Conservation (phyloP, 2,888 invertebrate species). For the Didymodactylos carnosus region DNA sequence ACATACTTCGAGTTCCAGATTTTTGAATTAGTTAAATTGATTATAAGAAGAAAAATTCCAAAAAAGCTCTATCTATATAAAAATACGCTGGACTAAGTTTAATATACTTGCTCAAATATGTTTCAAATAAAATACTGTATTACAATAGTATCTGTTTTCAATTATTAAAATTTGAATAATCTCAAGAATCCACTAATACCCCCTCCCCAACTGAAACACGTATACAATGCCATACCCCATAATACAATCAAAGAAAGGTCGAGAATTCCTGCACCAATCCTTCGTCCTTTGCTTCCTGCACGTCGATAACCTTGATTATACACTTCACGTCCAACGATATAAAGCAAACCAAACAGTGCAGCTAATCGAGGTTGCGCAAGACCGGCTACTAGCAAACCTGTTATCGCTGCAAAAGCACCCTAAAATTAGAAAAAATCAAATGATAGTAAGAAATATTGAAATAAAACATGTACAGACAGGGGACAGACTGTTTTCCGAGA, state of each 20-base stretch:
- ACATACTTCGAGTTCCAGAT: no score
- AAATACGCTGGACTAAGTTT: no score
- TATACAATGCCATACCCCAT: not conserved
- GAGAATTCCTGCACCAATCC: not conserved
- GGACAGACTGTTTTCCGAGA: no score
- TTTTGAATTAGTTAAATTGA: no score
- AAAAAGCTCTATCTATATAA: no score
- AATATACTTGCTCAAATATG: no score
- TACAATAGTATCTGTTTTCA: no score
- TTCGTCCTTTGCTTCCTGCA: not conserved
- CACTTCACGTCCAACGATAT: not conserved
- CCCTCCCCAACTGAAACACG: not conserved
- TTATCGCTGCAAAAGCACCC: not conserved
- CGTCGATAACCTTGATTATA: not conserved
- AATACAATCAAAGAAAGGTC: not conserved
- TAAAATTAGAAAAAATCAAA: not conserved
- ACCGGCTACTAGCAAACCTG: not conserved
- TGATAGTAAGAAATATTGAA: not conserved
- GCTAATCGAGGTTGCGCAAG: not conserved
- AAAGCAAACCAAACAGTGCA: not conserved
- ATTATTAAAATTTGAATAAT: no score
- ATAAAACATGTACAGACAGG: not conserved
- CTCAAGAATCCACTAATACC: not conserved
- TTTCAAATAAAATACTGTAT: no score
- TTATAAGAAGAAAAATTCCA: no score